Evolutionary conservation across 2,797 vertebrate genomes (phyloP), one percentile per base, ranked within the genome.

Genomic region (Coregonus sp.): DNA sequence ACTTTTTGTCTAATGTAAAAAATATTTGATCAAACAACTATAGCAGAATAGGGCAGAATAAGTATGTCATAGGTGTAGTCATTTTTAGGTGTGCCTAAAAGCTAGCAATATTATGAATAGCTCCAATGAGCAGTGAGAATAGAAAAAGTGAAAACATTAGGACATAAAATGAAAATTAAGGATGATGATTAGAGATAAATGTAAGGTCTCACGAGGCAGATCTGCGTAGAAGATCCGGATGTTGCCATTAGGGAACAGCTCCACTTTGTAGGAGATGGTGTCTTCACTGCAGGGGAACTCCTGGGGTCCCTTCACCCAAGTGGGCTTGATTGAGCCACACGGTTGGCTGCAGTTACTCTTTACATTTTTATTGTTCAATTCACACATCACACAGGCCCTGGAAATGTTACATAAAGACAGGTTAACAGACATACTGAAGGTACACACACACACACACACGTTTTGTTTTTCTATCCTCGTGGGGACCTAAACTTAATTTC

Each of bases 321-420:
- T 1, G 1, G 66, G 7, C 2, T 31, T 12, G 31, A 81, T 68
- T 7, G 81, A 75, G 0, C 65, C 69, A 80, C 92, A 94, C 0
- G n/a, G 16, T 0, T 0, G 0, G 1, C 65, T 81, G 81, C 94
- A 94, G 0, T 83, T 91, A 25, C 20, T 16, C 1, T 76, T 79
- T 73, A 84, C 25, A 18, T 47, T 0, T 6, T n/a, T 1, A 5
- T 0, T 1, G 0, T 15, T 0, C 47, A 72, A 84, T 0, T 65
- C 70, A 68, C 94, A 95, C 16, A 76, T 81, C 0, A 91, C 90
- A 75, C 95, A 95, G 3, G 82, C 80, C 83, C 95, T 95, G 86
- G 56, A 73, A 77, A 83, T 12, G 72, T 66, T 5, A 75, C 15
- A 40, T 65, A 5, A 47, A 59, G 66, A 52, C 47, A 63, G 14